Base-by-base conservation (phyloP, 2,113 vertebrate genomes). In the Oxyruncus cristatus region DNA sequence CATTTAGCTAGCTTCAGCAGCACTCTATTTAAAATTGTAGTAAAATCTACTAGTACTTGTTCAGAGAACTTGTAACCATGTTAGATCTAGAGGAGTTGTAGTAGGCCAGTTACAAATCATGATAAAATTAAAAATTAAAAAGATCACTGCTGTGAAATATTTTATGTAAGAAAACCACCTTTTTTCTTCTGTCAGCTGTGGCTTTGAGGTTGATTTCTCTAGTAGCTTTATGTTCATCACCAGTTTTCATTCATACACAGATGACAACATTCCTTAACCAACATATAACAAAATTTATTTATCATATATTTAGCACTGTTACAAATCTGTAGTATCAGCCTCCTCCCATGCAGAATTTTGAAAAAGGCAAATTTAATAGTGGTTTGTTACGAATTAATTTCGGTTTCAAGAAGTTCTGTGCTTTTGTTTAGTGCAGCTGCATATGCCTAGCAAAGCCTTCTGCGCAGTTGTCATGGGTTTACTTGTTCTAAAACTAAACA, bases 1-100 rank as follows among this genome's bases (percentile, higher is more conserved):
- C 75, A 53, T 91, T 93, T 96, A 93, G 47, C 81, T 91, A 89
- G 77, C 50, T 91, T 93, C 92, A 80, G 56, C 68, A 92, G 63
- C 33, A 75, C 41, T 92, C 52, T 42, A 35, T 93, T 86, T 96
- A 92, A 94, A 97, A 91, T 92, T 42, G 46, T 62, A 92, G 71
- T 81, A 87, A 94, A 95, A 63, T 33, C 12, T 92, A 47, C 85
- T 93, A 67, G 24, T 90, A 59, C 59, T 61, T 95, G 71, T 93
- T 91, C n/a, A 46, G 41, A 86, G 49, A 96, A 61, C 53, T 77
- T 93, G 19, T 63, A 94, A 89, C 35, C 6, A 12, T 73, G n/a
- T 72, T n/a, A 28, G 44, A 85, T 71, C 17, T 86, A 71, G 61
- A 53, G 71, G 87, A 96, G 55, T 78, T 49, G 61, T 46, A 58